Percentiles rank a stretch among this genome's conserved stretches.
phyloP scores from a whole-genome alignment of 2,113 vertebrate species.

The Danionella cerebrum region DNA sequence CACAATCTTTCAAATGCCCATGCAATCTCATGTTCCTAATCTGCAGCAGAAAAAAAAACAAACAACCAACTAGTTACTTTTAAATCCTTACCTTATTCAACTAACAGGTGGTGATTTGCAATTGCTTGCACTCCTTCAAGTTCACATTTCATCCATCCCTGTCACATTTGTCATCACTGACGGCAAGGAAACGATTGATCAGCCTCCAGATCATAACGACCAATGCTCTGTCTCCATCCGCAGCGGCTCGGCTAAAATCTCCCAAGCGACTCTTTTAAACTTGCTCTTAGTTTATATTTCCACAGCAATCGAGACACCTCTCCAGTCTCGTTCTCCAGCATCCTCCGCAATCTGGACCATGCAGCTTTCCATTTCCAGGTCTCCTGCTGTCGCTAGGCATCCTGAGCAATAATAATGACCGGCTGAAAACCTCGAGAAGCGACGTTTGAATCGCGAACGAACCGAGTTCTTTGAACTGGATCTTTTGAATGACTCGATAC shows the following conservation, averaged over 20 bases:
- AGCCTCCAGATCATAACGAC: slow-evolving; percentile 13
- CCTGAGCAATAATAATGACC: slow-evolving; percentile 53
- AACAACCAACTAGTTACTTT: background rate
- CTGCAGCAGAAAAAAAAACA: background rate
- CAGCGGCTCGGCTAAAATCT: slow-evolving; percentile 41
- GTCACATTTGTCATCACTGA: slow-evolving; percentile 42
- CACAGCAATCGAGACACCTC: slow-evolving; percentile 40
- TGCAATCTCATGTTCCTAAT: too few relatives aligned
- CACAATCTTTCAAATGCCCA: background rate
- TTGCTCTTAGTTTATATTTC: slow-evolving; percentile 48
- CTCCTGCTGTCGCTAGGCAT: slow-evolving; percentile 33
- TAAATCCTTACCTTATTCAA: slow-evolving; percentile 58
- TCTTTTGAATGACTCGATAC: background rate
- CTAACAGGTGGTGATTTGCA: slow-evolving; percentile 65
- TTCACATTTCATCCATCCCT: slow-evolving; percentile 34
- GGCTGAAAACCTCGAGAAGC: slow-evolving; percentile 40
- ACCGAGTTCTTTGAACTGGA: background rate
- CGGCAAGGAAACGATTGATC: slow-evolving; percentile 33
- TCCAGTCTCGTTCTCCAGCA: slow-evolving; percentile 50
- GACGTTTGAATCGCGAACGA: background rate
- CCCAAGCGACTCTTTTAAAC: slow-evolving; percentile 34
- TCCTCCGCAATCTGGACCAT: slow-evolving; percentile 44
- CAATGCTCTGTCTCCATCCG: slow-evolving; percentile 38
- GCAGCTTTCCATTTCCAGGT: slow-evolving; percentile 44
- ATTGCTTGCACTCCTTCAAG: slow-evolving; percentile 38